These are phyloP conservation scores for Macroglossus sobrinus DNA, from an alignment of 2,113 vertebrate genomes.

Conservation along the genomic window DNA sequence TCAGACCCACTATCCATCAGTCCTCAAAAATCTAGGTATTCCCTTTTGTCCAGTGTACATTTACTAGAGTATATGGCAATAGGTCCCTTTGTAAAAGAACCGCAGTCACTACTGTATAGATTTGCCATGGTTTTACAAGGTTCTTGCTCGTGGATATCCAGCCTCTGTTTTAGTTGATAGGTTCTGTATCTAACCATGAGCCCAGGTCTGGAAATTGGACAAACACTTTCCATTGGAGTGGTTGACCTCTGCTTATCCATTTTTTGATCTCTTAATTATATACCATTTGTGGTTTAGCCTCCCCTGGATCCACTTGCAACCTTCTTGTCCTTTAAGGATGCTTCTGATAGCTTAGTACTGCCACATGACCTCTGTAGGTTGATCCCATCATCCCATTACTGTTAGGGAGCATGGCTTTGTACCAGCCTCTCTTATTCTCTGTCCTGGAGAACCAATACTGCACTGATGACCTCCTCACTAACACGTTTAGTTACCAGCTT, in stretches of 20 bases:
- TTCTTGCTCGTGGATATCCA: neutral
- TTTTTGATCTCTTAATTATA: neutral
- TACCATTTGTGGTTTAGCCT: neutral
- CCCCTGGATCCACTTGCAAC: accelerated
- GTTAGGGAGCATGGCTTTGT: neutral
- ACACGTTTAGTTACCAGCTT: neutral
- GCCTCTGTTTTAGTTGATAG: neutral
- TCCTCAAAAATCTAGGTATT: neutral
- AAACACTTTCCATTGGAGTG: neutral
- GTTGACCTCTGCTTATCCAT: neutral
- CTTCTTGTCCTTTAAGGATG: neutral
- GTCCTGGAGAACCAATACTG: too few species aligned
- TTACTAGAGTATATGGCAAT: neutral
- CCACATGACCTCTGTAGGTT: neutral
- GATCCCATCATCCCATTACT: neutral
- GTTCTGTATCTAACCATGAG: neutral
- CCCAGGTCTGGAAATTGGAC: neutral
- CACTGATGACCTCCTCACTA: neutral
- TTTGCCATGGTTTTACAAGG: neutral
- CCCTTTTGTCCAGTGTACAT: neutral
- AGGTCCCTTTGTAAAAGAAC: neutral
- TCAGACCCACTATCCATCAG: too few species aligned
- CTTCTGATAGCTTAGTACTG: neutral
- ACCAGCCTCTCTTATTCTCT: neutral
- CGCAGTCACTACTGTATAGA: neutral